These are phyloP conservation scores for Torymus tubicola DNA, from an alignment of 2,888 invertebrate species.

Conservation along the genomic window DNA sequence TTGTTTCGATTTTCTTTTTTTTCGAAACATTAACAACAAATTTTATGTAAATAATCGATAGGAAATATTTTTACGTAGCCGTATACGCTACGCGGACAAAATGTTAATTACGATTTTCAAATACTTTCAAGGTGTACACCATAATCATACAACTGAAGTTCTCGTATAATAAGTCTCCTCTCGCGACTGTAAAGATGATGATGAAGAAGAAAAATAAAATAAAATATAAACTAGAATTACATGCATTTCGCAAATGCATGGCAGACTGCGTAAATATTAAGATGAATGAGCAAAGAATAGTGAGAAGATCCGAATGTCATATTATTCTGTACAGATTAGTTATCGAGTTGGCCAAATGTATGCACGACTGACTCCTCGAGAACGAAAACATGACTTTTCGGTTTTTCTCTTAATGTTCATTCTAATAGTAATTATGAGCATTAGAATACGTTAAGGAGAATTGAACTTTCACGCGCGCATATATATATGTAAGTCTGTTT, in stretches of 20 bases:
- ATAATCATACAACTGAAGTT: no score
- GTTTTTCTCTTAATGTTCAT: background rate
- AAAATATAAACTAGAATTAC: slow-evolving; percentile 6
- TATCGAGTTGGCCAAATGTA: background rate
- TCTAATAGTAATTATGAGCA: no score
- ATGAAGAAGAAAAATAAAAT: no score
- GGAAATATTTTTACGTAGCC: no score
- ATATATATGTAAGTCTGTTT: slow-evolving; percentile 40
- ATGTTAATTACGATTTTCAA: no score
- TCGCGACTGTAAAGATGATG: background rate
- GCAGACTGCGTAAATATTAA: slow-evolving; percentile 58
- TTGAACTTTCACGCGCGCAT: slow-evolving; percentile 46
- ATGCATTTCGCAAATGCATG: slow-evolving; percentile 62
- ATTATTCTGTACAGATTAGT: slow-evolving; percentile 25
- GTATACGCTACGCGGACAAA: no score
- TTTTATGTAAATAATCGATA: no score
- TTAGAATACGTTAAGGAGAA: slow-evolving; percentile 18
- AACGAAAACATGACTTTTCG: slow-evolving; percentile 15
- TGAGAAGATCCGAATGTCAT: slow-evolving; percentile 36
- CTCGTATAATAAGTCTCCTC: slow-evolving; percentile 7
- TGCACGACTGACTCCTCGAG: slow-evolving; percentile 9
- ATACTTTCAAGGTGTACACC: no score
- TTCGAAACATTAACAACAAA: no score
- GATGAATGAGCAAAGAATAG: background rate
- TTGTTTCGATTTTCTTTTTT: no score